Evolutionary conservation across 2,797 vertebrate genomes (phyloP).

Genomic region (Thamnophis elegans): DNA sequence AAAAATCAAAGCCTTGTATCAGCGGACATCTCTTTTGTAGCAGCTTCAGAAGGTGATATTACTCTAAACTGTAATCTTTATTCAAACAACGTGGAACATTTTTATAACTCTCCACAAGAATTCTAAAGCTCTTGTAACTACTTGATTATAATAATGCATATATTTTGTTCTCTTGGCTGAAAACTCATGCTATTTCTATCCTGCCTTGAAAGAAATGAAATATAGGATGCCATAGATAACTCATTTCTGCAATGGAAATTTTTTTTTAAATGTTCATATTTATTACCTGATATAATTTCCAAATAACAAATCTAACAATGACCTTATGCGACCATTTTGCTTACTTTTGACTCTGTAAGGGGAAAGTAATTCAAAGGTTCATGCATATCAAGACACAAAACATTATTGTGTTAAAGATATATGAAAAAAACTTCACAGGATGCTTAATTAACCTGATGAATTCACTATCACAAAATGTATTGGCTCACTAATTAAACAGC

Average conservation of each 20-base stretch:
- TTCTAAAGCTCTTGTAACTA: conserved; percentile 63
- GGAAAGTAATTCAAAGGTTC: conserved; percentile 25
- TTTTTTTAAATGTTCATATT: conserved; percentile 63
- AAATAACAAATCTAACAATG: conserved; percentile 56
- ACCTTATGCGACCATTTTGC: conserved; percentile 43
- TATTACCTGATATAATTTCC: conserved; percentile 64
- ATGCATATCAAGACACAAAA: conserved; percentile 3
- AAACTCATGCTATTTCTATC: conserved; percentile 64
- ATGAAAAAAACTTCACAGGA: not conserved
- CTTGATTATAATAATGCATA: conserved; percentile 67
- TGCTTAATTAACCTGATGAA: not conserved
- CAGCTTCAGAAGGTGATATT: conserved; percentile 8
- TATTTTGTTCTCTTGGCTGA: conserved; percentile 64
- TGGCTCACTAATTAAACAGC: not conserved
- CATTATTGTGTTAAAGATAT: not conserved
- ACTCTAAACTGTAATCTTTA: conserved; percentile 55
- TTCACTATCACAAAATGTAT: not conserved
- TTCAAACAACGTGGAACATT: conserved; percentile 56
- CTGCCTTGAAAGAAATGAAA: conserved; percentile 68
- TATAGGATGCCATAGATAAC: conserved; percentile 56
- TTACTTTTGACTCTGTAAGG: conserved; percentile 39
- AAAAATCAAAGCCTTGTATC: conserved; percentile 26
- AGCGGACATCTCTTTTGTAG: conserved; percentile 20
- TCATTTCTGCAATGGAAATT: conserved; percentile 63
- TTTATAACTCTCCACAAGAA: conserved; percentile 55